Conservation (phyloP, 64 coral and sea anemone species). For the Porites australiensis region DNA sequence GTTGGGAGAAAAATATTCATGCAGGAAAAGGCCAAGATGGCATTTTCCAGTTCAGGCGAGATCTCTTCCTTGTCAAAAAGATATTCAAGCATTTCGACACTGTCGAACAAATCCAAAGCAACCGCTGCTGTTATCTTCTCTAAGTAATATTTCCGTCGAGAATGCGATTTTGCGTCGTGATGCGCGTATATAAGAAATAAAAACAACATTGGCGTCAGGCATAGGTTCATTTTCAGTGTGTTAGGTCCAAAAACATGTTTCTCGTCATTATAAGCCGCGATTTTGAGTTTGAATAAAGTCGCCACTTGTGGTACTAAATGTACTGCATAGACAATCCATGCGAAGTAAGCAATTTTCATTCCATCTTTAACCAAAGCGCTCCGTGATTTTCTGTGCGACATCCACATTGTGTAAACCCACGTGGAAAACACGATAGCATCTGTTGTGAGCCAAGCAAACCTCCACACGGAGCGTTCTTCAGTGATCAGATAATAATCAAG, state of each 20-base stretch:
- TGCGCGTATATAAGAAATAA: constrained; percentile 89
- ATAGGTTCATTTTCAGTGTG: constrained; percentile 88
- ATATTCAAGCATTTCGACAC: constrained; percentile 97
- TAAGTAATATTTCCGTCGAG: constrained; percentile 84
- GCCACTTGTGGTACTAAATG: constrained; percentile 86
- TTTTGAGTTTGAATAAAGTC: constrained; percentile 73
- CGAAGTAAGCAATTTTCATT: constrained; percentile 79
- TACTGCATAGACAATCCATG: constrained; percentile 85
- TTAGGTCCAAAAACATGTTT: constrained; percentile 80
- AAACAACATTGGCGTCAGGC: constrained; percentile 86
- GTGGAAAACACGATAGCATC: constrained; percentile 57
- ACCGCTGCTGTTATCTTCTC: constrained; percentile 83
- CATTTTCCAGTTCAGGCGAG: constrained; percentile 4
- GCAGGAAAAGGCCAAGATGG: constrained; percentile 83
- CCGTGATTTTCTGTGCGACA: constrained; percentile 52
- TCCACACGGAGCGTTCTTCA: constrained; percentile 39
- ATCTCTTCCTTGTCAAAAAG: constrained; percentile 75
- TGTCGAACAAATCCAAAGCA: constrained; percentile 94
- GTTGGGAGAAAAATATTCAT: constrained; percentile 95
- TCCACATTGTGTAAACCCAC: constrained; percentile 78
- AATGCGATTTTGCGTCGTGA: constrained; percentile 75
- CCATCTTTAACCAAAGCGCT: constrained; percentile 29
- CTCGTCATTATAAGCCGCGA: constrained; percentile 48
- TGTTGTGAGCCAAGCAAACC: constrained; percentile 78
- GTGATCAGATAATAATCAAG: constrained; percentile 80